Evolutionary conservation across 2,113 vertebrate genomes (phyloP).

Genomic region (Vicugna pacos): DNA sequence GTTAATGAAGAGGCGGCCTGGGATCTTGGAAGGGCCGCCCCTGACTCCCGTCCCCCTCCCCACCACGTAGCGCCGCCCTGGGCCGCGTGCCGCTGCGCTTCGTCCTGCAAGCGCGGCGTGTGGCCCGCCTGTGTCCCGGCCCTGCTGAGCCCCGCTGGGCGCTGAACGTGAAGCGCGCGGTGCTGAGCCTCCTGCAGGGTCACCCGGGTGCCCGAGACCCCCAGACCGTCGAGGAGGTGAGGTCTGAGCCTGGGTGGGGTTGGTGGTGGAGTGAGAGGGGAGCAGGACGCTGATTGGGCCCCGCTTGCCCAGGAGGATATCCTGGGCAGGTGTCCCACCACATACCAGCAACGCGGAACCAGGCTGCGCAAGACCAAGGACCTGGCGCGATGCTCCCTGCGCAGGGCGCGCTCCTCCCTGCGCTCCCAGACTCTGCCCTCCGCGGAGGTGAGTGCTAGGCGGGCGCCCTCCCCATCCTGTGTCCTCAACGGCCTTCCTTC

Average conservation of each 20-base stretch:
- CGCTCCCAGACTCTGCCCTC: conserved; percentile 86
- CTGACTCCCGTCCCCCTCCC: background rate
- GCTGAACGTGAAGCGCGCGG: conserved; percentile 92
- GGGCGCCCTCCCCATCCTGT: too few species aligned
- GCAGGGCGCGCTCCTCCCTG: conserved; percentile 84
- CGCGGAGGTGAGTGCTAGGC: conserved; percentile 83
- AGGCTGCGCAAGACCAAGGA: conserved; percentile 88
- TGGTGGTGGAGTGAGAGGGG: rapidly evolving
- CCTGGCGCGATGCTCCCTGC: conserved; percentile 88
- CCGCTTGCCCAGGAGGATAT: conserved; percentile 88
- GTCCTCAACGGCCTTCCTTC: rapidly evolving
- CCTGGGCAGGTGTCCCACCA: conserved; percentile 90
- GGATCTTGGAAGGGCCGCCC: background rate
- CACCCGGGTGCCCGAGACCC: conserved; percentile 62
- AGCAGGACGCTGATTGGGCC: conserved; percentile 89
- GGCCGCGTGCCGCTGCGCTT: conserved; percentile 90
- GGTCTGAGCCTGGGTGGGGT: rapidly evolving
- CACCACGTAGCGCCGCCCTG: conserved; percentile 86
- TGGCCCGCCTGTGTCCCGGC: conserved; percentile 90
- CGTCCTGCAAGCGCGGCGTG: conserved; percentile 89
- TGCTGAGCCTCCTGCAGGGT: conserved; percentile 93
- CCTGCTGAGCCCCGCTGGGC: conserved; percentile 90
- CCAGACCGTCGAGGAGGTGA: conserved; percentile 89
- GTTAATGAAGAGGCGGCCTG: background rate
- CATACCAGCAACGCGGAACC: conserved; percentile 87